Evolutionary conservation across 2,797 vertebrate genomes (phyloP), one percentile per base, ranked within the genome.

Genomic region (Coluber constrictor): DNA sequence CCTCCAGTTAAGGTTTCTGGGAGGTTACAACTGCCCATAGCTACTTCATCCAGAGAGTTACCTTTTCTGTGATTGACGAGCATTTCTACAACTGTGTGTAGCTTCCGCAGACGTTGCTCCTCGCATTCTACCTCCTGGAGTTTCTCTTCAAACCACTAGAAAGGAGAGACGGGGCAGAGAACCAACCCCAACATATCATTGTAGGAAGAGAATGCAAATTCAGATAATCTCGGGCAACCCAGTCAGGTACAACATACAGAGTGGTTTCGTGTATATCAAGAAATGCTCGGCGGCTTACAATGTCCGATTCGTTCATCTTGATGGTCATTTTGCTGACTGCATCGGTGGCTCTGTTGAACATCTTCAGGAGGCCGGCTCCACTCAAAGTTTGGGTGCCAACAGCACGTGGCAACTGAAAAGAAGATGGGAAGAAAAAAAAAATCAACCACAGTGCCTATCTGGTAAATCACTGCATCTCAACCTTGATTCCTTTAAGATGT

Each of bases 291-390:
- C 51, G 93, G 98, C 99, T 99, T 97, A 99, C 99, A 90, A 98
- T 97, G 87, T 99, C 99, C 0, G 99, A 99, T 93, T 99, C 99
- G 0, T 99, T 99, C 99, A 99, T 99, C 98, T 99, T 99, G 95
- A 99, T 99, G 97, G 99, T 99, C 99, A 99, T 99, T 98, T 99
- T 99, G 96, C 98, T 99, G 97, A 99, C 99, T 0, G 99, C 99
- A 3, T 99, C 99, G 0, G 99, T 99, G 11, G 99, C 99, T 97
- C 98, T 99, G 98, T 98, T 99, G 96, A 99, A 98, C 99, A 99
- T 99, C 97, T 99, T 99, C 93, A 99, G 98, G 96, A 99, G 98
- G 91, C 99, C 99, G 43, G 99, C 99, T 23, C 99, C 98, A 54
- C 99, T 99, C 95, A 99, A 94, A 60, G 99, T 96, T 96, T 99